These are phyloP conservation scores for Stenichneumon culpator DNA, from an alignment of 2,888 invertebrate genomes.

Conservation along the genomic window DNA sequence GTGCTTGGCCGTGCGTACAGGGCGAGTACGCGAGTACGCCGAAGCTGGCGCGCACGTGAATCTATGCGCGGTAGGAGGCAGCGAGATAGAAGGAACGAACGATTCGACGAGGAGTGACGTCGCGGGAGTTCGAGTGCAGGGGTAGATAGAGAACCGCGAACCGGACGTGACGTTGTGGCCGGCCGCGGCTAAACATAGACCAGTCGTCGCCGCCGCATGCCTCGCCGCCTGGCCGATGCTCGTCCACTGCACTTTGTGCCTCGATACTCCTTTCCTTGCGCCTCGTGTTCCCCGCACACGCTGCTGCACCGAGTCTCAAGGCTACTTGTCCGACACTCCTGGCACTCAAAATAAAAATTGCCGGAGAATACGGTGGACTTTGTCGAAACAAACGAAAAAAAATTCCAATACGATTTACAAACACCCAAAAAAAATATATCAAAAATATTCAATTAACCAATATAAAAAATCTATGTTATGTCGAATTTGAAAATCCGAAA, in stretches of 20 bases:
- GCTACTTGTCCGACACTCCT: constrained; percentile 55
- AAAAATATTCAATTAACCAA: too few relatives aligned
- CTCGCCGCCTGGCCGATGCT: constrained; percentile 64
- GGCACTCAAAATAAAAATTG: neutral
- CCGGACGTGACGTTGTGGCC: constrained; percentile 81
- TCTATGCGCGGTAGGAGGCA: constrained; percentile 3
- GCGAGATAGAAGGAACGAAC: constrained; percentile 36
- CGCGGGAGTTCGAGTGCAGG: constrained; percentile 20
- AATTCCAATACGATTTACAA: neutral
- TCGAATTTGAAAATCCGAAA: too few relatives aligned
- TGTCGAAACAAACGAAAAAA: constrained; percentile 3
- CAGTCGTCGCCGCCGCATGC: constrained; percentile 69
- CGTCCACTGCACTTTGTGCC: constrained; percentile 67
- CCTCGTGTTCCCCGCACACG: constrained; percentile 4
- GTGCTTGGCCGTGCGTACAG: neutral
- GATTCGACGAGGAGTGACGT: constrained; percentile 6
- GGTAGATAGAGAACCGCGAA: constrained; percentile 74
- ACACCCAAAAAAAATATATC: too few relatives aligned
- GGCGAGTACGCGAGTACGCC: constrained; percentile 16
- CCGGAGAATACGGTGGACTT: neutral
- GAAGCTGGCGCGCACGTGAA: constrained; percentile 27
- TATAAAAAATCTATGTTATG: too few relatives aligned
- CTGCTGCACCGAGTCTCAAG: constrained; percentile 61
- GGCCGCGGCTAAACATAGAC: constrained; percentile 81
- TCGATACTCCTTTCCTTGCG: constrained; percentile 28